A percentile compares a stretch with the other conserved stretches of the same genome.
These are phyloP conservation scores for Parus major DNA, from an alignment of 2,113 vertebrate species.

Conservation along the genomic window DNA sequence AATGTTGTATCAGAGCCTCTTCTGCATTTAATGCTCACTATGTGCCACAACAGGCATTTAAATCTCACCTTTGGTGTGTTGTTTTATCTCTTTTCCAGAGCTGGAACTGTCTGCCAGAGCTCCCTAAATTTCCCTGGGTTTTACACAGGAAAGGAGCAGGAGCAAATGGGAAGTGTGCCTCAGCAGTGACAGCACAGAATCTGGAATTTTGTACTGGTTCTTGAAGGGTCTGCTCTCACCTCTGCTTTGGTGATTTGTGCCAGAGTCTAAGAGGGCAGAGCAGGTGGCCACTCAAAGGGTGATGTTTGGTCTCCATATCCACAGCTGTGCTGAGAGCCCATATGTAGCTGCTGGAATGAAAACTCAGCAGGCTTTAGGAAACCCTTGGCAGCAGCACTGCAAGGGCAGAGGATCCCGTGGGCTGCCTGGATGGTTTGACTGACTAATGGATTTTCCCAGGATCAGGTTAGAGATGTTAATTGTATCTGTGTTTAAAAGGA, in stretches of 20 bases:
- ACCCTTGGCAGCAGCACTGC: neutral
- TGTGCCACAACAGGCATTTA: neutral
- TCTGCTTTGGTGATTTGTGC: neutral
- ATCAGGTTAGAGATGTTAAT: slow-evolving; percentile 12
- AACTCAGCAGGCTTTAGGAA: neutral
- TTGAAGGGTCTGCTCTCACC: neutral
- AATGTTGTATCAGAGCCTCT: neutral
- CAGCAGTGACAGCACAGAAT: neutral
- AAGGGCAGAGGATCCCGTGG: neutral
- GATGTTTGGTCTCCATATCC: neutral
- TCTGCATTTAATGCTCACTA: neutral
- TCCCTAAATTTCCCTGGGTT: neutral
- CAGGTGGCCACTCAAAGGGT: neutral
- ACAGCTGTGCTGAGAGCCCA: neutral
- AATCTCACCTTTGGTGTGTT: neutral
- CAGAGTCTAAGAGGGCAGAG: neutral
- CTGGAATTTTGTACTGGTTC: neutral
- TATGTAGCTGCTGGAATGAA: neutral
- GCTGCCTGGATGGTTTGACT: neutral
- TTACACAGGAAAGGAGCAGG: neutral
- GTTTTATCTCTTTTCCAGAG: neutral
- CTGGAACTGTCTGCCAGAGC: neutral
- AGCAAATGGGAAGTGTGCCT: neutral
- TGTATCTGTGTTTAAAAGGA: neutral
- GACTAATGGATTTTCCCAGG: slow-evolving; percentile 12